Evolutionary conservation across 1,140 invertebrate species (phyloP).

Genomic region (Argopecten irradians): DNA sequence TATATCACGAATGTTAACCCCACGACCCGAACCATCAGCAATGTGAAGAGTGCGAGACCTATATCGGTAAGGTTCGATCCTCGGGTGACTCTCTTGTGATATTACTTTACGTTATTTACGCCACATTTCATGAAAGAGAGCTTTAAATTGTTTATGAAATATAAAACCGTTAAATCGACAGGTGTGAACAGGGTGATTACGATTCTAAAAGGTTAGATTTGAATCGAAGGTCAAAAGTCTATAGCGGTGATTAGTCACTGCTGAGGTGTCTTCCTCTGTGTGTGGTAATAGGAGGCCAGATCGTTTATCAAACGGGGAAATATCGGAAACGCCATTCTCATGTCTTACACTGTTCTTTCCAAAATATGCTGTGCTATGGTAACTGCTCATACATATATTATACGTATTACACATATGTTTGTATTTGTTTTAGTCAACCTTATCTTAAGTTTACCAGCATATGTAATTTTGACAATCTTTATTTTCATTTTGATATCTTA

Average conservation of each 20-base stretch:
- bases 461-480: no score
- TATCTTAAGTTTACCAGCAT: no score
- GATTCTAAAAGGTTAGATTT: background rate
- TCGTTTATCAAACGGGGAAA: no score
- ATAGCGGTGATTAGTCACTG: background rate
- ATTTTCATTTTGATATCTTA: no score
- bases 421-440: no score
- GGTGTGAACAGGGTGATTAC: slow-evolving; percentile 4
- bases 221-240: background rate
- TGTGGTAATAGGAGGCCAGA: background rate
- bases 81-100: background rate
- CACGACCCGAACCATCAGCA: background rate
- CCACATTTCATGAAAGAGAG: background rate
- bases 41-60: background rate
- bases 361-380: no score
- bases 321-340: no score
- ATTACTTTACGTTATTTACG: background rate
- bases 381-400: no score
- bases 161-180: background rate
- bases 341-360: no score
- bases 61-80: background rate
- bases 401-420: no score
- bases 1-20: background rate
- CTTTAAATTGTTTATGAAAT: slow-evolving; percentile 3
- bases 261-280: background rate